A percentile compares a stretch with the other conserved stretches of the same genome.
Conservation (phyloP, 2,797 vertebrate genomes). For the Lacerta bilineata region DNA sequence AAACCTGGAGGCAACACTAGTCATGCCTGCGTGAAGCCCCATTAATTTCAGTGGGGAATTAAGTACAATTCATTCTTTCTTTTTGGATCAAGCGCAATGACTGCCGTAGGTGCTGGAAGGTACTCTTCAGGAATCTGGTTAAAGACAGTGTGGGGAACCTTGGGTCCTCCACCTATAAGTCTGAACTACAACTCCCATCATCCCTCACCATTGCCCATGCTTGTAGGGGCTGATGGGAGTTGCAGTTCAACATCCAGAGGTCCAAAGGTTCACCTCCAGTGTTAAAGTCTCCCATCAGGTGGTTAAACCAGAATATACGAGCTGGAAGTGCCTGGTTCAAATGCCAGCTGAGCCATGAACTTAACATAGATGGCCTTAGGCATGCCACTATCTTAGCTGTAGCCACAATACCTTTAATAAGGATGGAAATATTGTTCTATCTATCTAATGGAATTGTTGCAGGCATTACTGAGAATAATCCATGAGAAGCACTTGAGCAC, state of each 20-base stretch:
- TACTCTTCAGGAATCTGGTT: neutral
- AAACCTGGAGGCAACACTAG: neutral
- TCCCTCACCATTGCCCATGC: too few relatives aligned
- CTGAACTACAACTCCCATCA: too few relatives aligned
- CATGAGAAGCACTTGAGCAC: neutral
- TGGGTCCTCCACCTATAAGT: too few relatives aligned
- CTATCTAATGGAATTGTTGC: neutral
- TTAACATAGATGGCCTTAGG: neutral
- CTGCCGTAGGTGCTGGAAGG: neutral
- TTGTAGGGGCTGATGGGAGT: neutral
- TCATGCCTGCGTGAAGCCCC: neutral
- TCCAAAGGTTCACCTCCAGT: too few relatives aligned
- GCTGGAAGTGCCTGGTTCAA: neutral
- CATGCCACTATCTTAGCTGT: neutral
- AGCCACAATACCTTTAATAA: neutral
- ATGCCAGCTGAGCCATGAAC: neutral
- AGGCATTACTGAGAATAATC: neutral
- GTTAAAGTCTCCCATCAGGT: too few relatives aligned
- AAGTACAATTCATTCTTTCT: neutral
- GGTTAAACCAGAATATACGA: neutral
- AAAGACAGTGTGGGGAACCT: too few relatives aligned
- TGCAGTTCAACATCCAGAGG: too few relatives aligned
- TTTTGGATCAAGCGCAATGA: neutral
- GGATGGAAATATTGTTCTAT: neutral
- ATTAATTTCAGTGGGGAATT: neutral